A percentile compares a stretch with the other conserved stretches of the same genome.
Evolutionary conservation across 1,140 invertebrate species (phyloP).

Genomic region (Rhagoletis zephyria): DNA sequence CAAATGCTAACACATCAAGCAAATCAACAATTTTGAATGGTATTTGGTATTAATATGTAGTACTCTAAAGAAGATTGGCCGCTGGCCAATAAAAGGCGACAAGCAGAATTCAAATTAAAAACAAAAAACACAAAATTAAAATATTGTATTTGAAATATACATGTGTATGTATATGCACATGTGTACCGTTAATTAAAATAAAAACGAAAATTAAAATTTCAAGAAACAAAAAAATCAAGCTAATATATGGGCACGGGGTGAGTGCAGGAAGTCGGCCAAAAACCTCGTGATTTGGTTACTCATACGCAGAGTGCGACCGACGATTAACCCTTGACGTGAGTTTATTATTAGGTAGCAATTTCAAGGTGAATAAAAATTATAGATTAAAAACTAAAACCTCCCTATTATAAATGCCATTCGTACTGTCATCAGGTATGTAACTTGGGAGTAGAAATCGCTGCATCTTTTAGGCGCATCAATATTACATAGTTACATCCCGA

Average conservation of each 20-base stretch:
- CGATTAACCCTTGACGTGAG: no score
- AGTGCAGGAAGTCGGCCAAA: neutral
- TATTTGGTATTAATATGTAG: neutral
- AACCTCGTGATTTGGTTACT: slow-evolving; percentile 34
- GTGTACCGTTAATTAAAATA: neutral
- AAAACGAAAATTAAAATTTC: neutral
- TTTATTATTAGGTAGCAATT: no score
- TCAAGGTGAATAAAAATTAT: no score
- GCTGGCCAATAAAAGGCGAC: neutral
- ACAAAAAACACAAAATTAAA: neutral
- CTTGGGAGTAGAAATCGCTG: no score
- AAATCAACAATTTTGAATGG: slow-evolving; percentile 12
- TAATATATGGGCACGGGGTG: neutral
- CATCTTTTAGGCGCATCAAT: no score
- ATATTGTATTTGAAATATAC: no score
- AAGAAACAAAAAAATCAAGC: neutral
- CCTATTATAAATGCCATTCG: no score
- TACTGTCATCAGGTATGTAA: no score
- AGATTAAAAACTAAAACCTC: no score
- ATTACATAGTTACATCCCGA: no score
- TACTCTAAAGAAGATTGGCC: neutral
- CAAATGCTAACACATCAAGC: neutral
- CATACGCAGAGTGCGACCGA: neutral
- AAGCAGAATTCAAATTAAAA: no score
- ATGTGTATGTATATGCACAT: neutral